A percentile compares a stretch with the other conserved stretches of the same genome.
phyloP scores from a whole-genome alignment of 2,797 vertebrate species.

The Sebastes wilsoni region DNA sequence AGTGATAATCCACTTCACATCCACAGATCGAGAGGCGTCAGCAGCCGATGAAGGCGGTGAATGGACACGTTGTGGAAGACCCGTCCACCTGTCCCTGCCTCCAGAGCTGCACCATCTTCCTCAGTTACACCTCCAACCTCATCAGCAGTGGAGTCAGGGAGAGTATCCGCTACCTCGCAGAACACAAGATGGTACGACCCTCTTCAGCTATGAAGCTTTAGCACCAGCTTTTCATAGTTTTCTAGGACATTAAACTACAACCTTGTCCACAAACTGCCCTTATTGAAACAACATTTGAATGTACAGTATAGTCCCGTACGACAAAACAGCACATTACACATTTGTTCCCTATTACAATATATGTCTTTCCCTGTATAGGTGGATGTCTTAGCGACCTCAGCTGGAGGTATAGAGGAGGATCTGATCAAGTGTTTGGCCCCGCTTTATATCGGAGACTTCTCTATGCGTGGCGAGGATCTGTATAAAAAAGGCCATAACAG shows the following conservation, averaged over 20 bases:
- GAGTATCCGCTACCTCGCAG: slow-evolving; percentile 85
- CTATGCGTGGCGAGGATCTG: slow-evolving; percentile 83
- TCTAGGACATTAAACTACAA: too few species aligned
- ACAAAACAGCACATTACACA: background rate
- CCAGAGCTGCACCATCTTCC: slow-evolving; percentile 86
- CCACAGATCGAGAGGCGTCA: slow-evolving; percentile 83
- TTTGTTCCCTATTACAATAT: background rate
- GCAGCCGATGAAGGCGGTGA: slow-evolving; percentile 69
- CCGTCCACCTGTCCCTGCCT: slow-evolving; percentile 23
- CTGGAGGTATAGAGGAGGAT: slow-evolving; percentile 88
- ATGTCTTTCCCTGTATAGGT: slow-evolving; percentile 73
- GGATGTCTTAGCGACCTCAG: slow-evolving; percentile 88
- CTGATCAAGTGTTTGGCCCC: slow-evolving; percentile 88
- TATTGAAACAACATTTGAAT: too few species aligned
- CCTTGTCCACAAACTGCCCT: too few species aligned
- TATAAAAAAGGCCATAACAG: slow-evolving; percentile 85
- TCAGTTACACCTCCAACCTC: slow-evolving; percentile 90
- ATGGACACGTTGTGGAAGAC: slow-evolving; percentile 46
- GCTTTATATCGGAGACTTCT: slow-evolving; percentile 87
- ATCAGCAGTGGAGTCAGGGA: slow-evolving; percentile 88
- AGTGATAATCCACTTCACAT: background rate
- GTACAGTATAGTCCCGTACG: background rate
- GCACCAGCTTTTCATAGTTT: too few species aligned
- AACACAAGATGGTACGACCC: slow-evolving; percentile 83
- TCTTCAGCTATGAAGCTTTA: background rate